phyloP scores from a whole-genome alignment of 1,140 invertebrate species.

The Drosophila sechellia region DNA sequence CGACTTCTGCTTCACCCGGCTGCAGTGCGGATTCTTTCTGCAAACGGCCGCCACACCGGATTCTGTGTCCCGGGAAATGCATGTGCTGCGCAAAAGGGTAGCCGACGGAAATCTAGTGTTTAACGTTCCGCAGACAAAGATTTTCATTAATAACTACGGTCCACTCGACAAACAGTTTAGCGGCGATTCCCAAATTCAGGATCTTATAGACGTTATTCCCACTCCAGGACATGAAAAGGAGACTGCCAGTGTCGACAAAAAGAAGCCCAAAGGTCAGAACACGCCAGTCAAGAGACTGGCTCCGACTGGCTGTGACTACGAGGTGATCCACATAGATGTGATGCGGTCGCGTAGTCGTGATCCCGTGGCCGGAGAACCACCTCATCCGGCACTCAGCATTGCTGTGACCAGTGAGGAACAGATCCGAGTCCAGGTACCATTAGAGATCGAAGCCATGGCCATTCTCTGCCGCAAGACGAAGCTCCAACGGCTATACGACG shows the following conservation, averaged over 20 bases:
- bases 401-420: slow-evolving; percentile 63
- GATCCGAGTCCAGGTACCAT: slow-evolving; percentile 85
- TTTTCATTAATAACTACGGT: slow-evolving; percentile 71
- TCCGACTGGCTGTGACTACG: slow-evolving; percentile 69
- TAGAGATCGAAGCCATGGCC: slow-evolving; percentile 89
- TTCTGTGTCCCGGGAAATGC: slow-evolving; percentile 86
- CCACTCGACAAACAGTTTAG: slow-evolving; percentile 51
- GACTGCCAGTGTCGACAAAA: slow-evolving; percentile 35
- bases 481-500: slow-evolving; percentile 88
- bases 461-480: slow-evolving; percentile 88
- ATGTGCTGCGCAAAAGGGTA: slow-evolving; percentile 86
- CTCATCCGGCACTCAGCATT: slow-evolving; percentile 61
- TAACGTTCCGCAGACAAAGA: slow-evolving; percentile 65
- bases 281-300: slow-evolving; percentile 41
- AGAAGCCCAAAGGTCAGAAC: slow-evolving; percentile 26
- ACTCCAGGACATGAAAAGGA: slow-evolving; percentile 34
- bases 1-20: slow-evolving; percentile 88
- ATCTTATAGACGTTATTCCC: slow-evolving; percentile 57
- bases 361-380: slow-evolving; percentile 26
- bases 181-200: slow-evolving; percentile 62
- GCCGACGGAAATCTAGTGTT: slow-evolving; percentile 79
- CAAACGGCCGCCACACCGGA: slow-evolving; percentile 86
- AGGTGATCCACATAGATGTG: slow-evolving; percentile 72
- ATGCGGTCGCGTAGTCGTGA: slow-evolving; percentile 70
- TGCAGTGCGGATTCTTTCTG: slow-evolving; percentile 86